Conservation (phyloP, 2,888 invertebrate genomes). For the Norana najaformis region DNA sequence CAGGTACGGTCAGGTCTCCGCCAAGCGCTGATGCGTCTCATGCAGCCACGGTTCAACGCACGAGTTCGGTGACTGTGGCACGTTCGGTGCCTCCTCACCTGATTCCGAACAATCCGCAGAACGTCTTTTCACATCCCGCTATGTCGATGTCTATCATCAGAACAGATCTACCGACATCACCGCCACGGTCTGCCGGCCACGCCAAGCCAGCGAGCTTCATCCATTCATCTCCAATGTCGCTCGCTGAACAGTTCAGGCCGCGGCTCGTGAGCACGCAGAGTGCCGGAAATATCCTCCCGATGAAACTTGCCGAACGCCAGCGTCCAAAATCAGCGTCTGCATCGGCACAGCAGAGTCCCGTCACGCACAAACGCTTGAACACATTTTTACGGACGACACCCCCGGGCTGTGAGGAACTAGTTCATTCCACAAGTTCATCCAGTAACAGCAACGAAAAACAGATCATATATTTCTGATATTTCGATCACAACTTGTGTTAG, state of each 20-base stretch:
- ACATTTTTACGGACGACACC: not conserved
- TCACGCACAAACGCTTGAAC: not conserved
- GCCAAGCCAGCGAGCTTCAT: not conserved
- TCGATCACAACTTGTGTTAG: not conserved
- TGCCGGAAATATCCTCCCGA: slow-evolving; percentile 33
- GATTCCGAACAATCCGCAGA: slow-evolving; percentile 14
- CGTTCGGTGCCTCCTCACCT: not conserved
- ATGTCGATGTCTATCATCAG: not conserved
- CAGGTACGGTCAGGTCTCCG: not conserved
- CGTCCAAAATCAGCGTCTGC: slow-evolving; percentile 37
- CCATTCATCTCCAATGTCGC: not conserved
- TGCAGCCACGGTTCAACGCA: not conserved
- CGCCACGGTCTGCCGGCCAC: not conserved
- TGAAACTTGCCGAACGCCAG: slow-evolving; percentile 35
- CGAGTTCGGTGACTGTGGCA: not conserved
- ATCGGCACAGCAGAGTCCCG: slow-evolving; percentile 23
- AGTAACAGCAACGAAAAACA: not conserved
- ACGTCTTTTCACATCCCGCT: not conserved
- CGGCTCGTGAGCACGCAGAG: slow-evolving; percentile 27
- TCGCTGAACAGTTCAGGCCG: slow-evolving; percentile 7
- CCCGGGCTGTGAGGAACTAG: not conserved
- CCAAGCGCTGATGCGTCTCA: not conserved
- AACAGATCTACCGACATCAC: not conserved
- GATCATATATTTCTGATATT: slow-evolving; percentile 28
- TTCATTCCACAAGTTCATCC: slow-evolving; percentile 22